These are phyloP conservation scores for Nibea coibor DNA, from an alignment of 2,113 vertebrate species.

Conservation along the genomic window DNA sequence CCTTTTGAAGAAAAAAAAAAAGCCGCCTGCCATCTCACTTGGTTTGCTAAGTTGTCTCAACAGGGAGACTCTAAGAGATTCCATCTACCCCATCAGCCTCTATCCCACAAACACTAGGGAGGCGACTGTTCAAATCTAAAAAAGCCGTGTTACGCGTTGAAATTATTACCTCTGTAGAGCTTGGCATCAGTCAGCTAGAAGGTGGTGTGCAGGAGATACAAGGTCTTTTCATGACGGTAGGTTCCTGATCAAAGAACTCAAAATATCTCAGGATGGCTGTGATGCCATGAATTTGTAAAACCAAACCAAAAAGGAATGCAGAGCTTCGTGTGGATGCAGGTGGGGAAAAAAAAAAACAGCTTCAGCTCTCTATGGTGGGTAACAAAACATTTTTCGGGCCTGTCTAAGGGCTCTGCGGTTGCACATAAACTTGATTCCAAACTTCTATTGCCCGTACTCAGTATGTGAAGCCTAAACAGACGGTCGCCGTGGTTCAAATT, in stretches of 20 bases:
- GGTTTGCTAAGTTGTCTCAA: slow-evolving; percentile 64
- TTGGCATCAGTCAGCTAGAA: slow-evolving; percentile 44
- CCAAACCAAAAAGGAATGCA: slow-evolving; percentile 16
- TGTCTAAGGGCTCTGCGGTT: slow-evolving; percentile 11
- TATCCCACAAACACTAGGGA: slow-evolving; percentile 37
- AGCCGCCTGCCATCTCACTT: slow-evolving; percentile 48
- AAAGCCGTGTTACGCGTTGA: slow-evolving; percentile 39
- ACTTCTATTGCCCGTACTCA: slow-evolving; percentile 7
- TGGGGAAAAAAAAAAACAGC: neutral
- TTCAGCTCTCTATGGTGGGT: slow-evolving; percentile 10
- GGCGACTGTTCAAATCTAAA: slow-evolving; percentile 54
- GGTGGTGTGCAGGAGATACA: slow-evolving; percentile 31
- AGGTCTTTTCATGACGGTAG: slow-evolving; percentile 47
- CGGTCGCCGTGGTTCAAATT: slow-evolving; percentile 19
- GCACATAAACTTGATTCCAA: slow-evolving; percentile 23
- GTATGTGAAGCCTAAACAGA: neutral
- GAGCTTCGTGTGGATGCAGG: neutral
- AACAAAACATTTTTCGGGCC: slow-evolving; percentile 35
- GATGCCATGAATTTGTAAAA: slow-evolving; percentile 48
- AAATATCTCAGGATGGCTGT: slow-evolving; percentile 33
- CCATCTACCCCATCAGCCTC: slow-evolving; percentile 53
- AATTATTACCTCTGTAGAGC: slow-evolving; percentile 48
- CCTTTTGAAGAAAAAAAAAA: slow-evolving; percentile 31
- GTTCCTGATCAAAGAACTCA: slow-evolving; percentile 54
- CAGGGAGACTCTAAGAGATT: slow-evolving; percentile 50